Percentiles rank a stretch among this genome's conserved stretches.
These are phyloP conservation scores for Dissostichus mawsoni DNA, from an alignment of 2,113 vertebrate species.

Conservation along the genomic window DNA sequence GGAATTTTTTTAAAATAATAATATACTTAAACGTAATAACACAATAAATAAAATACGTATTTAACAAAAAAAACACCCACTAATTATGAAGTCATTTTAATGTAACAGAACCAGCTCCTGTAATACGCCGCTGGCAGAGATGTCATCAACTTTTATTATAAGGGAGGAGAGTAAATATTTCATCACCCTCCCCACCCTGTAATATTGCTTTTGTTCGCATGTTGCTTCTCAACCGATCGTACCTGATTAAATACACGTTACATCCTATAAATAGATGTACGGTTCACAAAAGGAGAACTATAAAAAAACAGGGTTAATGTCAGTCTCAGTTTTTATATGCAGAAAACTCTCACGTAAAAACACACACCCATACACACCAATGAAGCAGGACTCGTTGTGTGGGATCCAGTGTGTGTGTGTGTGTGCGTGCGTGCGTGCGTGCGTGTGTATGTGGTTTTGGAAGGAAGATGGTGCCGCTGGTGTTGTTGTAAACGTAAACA, in stretches of 20 bases:
- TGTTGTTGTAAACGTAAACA: conserved; percentile 80
- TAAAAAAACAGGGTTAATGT: too few relatives aligned
- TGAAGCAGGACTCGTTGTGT: conserved; percentile 51
- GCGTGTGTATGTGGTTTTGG: conserved; percentile 43
- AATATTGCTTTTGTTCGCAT: not conserved
- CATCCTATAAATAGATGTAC: not conserved
- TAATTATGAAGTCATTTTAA: too few relatives aligned
- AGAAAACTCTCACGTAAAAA: conserved; percentile 21
- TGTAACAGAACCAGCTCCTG: too few relatives aligned
- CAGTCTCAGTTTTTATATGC: too few relatives aligned
- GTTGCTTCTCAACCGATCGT: not conserved
- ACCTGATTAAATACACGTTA: not conserved
- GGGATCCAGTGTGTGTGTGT: conserved; percentile 32
- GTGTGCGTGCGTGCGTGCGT: conserved; percentile 25
- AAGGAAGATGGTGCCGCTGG: conserved; percentile 59
- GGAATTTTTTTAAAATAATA: too few relatives aligned
- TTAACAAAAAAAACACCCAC: too few relatives aligned
- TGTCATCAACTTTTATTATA: not conserved
- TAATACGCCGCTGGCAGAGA: too few relatives aligned
- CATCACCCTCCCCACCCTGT: not conserved
- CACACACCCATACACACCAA: conserved; percentile 25
- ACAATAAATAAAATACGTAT: too few relatives aligned
- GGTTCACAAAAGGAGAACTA: too few relatives aligned
- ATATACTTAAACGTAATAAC: too few relatives aligned
- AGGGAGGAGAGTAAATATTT: not conserved